A percentile compares a stretch with the other conserved stretches of the same genome.
Conservation (phyloP, 2,888 invertebrate genomes). For the Prosapia bicincta region DNA sequence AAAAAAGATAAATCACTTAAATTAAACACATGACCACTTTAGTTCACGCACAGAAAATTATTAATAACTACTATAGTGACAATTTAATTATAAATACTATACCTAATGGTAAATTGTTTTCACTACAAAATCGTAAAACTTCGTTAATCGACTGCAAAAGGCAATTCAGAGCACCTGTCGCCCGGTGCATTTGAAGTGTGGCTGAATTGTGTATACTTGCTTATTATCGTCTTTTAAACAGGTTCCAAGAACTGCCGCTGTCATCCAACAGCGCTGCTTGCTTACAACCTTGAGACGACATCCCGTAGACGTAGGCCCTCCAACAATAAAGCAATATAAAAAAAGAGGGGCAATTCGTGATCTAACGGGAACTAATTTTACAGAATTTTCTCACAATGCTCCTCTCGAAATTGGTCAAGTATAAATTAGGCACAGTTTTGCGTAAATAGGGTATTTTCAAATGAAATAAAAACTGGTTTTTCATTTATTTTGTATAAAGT, state of each 20-base stretch:
- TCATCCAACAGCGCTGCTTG: neutral
- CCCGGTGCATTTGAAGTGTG: neutral
- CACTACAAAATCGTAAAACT: neutral
- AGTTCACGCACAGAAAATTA: neutral
- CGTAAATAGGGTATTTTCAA: neutral
- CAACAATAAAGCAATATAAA: neutral
- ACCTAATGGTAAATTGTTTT: neutral
- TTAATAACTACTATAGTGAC: neutral
- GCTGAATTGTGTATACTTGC: neutral
- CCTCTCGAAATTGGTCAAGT: neutral
- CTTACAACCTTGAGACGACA: neutral
- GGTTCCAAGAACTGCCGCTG: neutral
- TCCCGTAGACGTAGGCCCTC: neutral
- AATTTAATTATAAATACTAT: neutral
- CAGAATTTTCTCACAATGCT: neutral
- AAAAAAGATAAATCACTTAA: neutral
- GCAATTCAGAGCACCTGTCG: neutral
- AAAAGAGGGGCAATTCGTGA: neutral
- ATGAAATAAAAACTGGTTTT: neutral
- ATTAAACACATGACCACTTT: neutral
- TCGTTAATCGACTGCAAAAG: neutral
- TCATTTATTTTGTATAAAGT: neutral
- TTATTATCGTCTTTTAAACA: neutral
- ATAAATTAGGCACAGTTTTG: neutral
- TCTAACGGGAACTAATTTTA: slow-evolving; percentile 2